Percentiles rank a stretch among this genome's conserved stretches.
Conservation (phyloP, 2,113 vertebrate genomes). For the Triplophysa rosa region DNA sequence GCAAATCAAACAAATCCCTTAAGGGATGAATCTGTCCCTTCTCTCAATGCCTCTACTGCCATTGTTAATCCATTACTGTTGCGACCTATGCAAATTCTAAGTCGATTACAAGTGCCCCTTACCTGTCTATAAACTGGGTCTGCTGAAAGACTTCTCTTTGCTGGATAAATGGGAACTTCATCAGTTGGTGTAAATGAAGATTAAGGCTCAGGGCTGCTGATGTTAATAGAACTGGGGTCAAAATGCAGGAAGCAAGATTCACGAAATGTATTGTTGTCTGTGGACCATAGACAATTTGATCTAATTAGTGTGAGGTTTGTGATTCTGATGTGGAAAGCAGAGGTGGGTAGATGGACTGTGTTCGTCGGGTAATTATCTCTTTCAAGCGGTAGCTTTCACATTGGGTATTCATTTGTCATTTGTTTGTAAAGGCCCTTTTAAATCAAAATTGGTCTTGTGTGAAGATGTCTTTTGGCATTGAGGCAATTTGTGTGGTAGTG, state of each 20-base stretch:
- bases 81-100: conserved; percentile 61
- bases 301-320: conserved; percentile 24
- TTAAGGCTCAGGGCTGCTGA: conserved; percentile 24
- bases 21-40: conserved; percentile 48
- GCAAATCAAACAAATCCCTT: conserved; percentile 64
- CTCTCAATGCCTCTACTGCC: conserved; percentile 42
- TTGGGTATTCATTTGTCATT: too few relatives aligned
- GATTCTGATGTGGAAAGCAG: conserved; percentile 3
- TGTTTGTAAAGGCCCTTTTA: background rate
- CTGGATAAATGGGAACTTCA: conserved; percentile 26
- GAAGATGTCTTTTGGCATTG: background rate
- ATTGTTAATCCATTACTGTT: conserved; percentile 63
- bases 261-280: conserved; percentile 33
- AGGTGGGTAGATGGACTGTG: background rate
- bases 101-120: conserved; percentile 66
- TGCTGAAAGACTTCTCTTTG: conserved; percentile 7
- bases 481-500: background rate
- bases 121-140: conserved; percentile 34
- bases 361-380: background rate
- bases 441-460: background rate
- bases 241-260: conserved; percentile 23
- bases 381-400: background rate
- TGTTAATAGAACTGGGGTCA: conserved; percentile 38
- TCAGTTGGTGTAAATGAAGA: conserved; percentile 13
- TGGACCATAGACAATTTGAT: conserved; percentile 7